Conservation (phyloP, 1,140 invertebrate genomes). For the Meloidogyne floridensis region DNA sequence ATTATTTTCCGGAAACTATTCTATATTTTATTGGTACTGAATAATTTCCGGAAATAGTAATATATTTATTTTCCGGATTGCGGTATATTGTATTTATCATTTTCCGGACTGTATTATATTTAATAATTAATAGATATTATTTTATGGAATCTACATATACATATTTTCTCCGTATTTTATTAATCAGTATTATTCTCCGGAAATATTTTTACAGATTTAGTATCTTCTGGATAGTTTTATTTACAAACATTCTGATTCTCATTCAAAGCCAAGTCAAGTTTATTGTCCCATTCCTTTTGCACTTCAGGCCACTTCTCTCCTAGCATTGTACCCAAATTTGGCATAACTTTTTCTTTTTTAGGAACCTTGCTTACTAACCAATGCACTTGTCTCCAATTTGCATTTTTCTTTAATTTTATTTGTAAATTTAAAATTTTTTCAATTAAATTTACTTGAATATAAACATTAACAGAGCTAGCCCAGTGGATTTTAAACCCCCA, state of each 20-base stretch:
- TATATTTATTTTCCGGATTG: too few relatives aligned
- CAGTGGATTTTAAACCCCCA: constrained; percentile 66
- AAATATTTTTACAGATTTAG: too few relatives aligned
- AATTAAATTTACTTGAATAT: constrained; percentile 68
- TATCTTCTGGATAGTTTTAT: not conserved
- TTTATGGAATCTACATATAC: too few relatives aligned
- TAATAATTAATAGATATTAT: too few relatives aligned
- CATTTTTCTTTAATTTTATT: constrained; percentile 7
- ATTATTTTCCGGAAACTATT: too few relatives aligned
- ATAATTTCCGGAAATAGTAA: too few relatives aligned
- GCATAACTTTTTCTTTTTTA: constrained; percentile 19
- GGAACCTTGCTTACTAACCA: constrained; percentile 60
- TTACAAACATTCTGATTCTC: not conserved
- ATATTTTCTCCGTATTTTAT: too few relatives aligned
- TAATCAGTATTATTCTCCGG: too few relatives aligned
- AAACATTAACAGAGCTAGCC: constrained; percentile 69
- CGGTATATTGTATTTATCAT: too few relatives aligned
- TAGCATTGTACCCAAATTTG: constrained; percentile 43
- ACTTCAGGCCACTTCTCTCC: constrained; percentile 42
- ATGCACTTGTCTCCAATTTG: constrained; percentile 65
- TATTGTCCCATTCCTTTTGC: constrained; percentile 49
- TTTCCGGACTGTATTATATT: too few relatives aligned
- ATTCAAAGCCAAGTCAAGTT: constrained; percentile 34
- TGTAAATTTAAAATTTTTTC: not conserved
- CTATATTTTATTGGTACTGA: too few relatives aligned